Evolutionary conservation across 2,797 vertebrate species (phyloP), one percentile per base, ranked within the genome.

Genomic region (Halcyon badia): DNA sequence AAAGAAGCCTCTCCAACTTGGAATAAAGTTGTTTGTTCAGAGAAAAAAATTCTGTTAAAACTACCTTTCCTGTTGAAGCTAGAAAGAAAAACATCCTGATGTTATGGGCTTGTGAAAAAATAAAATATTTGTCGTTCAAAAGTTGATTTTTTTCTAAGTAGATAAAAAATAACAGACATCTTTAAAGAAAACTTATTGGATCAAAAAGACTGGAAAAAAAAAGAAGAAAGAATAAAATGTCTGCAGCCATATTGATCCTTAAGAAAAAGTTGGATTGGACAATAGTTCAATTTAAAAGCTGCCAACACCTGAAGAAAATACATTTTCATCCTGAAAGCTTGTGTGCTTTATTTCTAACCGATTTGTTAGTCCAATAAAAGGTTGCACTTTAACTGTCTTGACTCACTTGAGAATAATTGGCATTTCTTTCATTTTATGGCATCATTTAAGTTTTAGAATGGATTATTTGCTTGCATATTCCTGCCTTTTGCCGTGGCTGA

Each of bases 311-410:
- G 88, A 94, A 97, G 81, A 97, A 96, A 96, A 94, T 85, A 93
- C 95, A 87, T 97, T 96, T 96, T 94, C 88, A 57, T 89, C 61
- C 75, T 94, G 92, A 92, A 94, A 95, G 93, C 93, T 90, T 89
- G 83, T 83, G 68, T 85, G 86, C 79, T 90, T 90, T 85, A 85
- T 96, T 96, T 92, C 94, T 94, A 95, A 75, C 93, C 71, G 35
- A 95, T 97, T 92, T 96, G 96, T 97, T 97, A 97, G 94, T 85
- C 95, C 94, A 93, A 89, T 97, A 96, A 96, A 95, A 95, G 86
- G 94, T 89, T 97, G 90, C 83, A 95, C 78, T 97, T 97, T 95
- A 97, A 95, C 75, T 96, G 71, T 94, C 92, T 87, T 93, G 96
- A 87, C 95, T 95, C 95, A 93, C 93, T 96, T 94, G 92, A 95